phyloP scores from a whole-genome alignment of 2,113 vertebrate genomes.

The Prolemur simus region DNA sequence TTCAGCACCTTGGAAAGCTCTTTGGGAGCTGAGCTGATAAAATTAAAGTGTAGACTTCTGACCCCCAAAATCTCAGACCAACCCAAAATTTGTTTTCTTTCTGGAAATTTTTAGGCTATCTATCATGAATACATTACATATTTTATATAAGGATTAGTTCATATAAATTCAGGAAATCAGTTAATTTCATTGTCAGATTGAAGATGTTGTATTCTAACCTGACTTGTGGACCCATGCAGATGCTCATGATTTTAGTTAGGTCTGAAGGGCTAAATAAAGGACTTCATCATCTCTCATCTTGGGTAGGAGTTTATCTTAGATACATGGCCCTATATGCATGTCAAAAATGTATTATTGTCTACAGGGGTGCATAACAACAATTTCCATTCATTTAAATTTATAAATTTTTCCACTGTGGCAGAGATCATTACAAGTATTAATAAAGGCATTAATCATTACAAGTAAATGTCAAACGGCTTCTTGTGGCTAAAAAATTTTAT shows the following conservation, averaged over 20 bases:
- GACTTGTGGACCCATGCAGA: neutral
- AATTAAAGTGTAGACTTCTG: neutral
- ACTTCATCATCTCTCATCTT: neutral
- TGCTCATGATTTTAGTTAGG: neutral
- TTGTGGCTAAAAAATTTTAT: neutral
- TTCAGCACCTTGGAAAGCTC: conserved; percentile 18
- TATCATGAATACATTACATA: neutral
- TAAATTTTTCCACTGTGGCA: neutral
- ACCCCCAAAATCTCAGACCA: neutral
- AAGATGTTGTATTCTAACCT: neutral
- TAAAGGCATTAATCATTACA: neutral
- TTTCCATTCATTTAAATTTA: conserved; percentile 47
- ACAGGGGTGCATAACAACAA: neutral
- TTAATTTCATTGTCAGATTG: neutral
- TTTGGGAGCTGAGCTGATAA: too few relatives aligned
- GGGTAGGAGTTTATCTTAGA: neutral
- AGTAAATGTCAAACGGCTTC: conserved; percentile 3
- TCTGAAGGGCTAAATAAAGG: neutral
- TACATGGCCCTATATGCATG: neutral
- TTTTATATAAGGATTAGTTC: neutral
- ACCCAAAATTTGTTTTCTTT: neutral
- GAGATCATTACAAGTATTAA: neutral
- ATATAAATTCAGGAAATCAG: conserved; percentile 19
- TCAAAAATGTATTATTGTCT: neutral
- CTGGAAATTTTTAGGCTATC: neutral